Evolutionary conservation across 2,888 invertebrate genomes (phyloP), one percentile per base, ranked within the genome.

Genomic region (Petrolisthes cinctipes): DNA sequence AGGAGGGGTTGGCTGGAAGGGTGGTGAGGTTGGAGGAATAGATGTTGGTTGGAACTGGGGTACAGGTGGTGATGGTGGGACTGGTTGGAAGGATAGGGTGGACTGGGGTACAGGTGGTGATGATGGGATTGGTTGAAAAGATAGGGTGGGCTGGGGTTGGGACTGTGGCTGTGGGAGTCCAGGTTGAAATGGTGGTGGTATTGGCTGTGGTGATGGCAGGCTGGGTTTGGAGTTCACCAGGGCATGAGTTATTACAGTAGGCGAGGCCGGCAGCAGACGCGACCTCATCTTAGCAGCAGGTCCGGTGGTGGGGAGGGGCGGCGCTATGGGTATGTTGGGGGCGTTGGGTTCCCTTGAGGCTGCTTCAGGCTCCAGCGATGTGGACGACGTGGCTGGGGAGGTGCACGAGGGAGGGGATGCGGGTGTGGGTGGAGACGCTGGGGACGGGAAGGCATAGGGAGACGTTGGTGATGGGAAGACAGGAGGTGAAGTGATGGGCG

Each of bases 281-380:
- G 86, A 86, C n/a, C 81, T 56, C 75, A 71, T 71, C 66, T 73
- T 71, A 37, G 82, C 88, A 66, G 86, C 80, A 83, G 86, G 73
- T 51, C 80, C 75, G 53, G 57, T 84, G 66, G 89, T 78, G 37
- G 90, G 90, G n/a, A 82, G 78, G 23, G 90, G 90, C 6, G 90
- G 90, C 37, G 90, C 89, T 57, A 78, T 80, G 3, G 90, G 90
- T 81, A 90, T 89, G 61, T 82, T 68, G 3, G 89, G 83, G 51
- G 86, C 85, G 37, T 37, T 37, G 61, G 85, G 89, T 20, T 89
- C 89, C 82, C 51, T 79, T 37, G 37, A 1, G 75, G 89, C 87
- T 87, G 84, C 51, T 66, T 80, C 61, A 6, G 89, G 86, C 53
- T 85, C 66, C 14, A 73, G 73, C 4, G 14, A 56, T 23, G 56